A percentile compares a stretch with the other conserved stretches of the same genome.
phyloP scores from a whole-genome alignment of 2,797 vertebrate genomes.

The Zalophus californianus region DNA sequence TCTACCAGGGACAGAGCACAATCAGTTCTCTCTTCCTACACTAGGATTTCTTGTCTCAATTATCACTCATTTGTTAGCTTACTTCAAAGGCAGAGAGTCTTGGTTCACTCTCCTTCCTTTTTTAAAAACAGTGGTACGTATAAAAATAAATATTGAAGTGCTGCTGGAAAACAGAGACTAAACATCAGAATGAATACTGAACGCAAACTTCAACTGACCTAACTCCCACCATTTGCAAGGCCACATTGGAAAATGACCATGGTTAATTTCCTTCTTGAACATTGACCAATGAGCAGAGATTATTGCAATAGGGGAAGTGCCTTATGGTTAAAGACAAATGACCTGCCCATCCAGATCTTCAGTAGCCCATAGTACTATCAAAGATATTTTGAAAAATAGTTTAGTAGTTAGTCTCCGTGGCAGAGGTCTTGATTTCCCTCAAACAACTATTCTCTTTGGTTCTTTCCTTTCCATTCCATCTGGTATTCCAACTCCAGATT shows the following conservation, averaged over 20 bases:
- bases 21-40: constrained; percentile 81
- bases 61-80: constrained; percentile 76
- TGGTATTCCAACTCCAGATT: neutral
- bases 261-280: constrained; percentile 52
- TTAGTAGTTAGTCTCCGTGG: neutral
- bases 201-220: constrained; percentile 35
- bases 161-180: constrained; percentile 42
- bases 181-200: constrained; percentile 37
- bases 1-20: constrained; percentile 82
- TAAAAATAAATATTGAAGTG: constrained; percentile 14
- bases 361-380: neutral
- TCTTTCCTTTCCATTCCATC: neutral
- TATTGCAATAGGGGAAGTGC: neutral
- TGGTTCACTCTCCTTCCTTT: constrained; percentile 56
- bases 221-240: constrained; percentile 15
- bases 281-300: neutral
- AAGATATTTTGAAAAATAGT: neutral
- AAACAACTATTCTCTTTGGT: constrained; percentile 20
- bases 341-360: neutral
- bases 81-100: constrained; percentile 76
- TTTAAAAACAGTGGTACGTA: constrained; percentile 36
- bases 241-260: neutral
- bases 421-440: neutral
- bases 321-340: neutral
- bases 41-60: constrained; percentile 81